phyloP scores from a whole-genome alignment of 2,797 vertebrate genomes.

The Malurus leucopterus region DNA sequence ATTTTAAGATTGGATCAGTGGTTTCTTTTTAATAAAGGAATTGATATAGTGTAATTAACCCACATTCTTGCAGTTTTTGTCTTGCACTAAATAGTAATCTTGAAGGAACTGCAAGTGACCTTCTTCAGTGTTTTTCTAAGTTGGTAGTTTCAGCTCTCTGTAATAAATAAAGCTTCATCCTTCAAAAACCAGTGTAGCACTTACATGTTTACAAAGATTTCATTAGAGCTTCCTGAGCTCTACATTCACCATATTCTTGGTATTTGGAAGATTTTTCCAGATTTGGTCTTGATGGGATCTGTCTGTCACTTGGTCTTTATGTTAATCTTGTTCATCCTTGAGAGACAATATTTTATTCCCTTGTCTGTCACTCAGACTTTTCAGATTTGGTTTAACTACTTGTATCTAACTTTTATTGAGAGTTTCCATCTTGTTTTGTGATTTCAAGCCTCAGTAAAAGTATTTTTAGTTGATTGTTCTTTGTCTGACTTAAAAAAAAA shows the following conservation, averaged over 20 bases:
- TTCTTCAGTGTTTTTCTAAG: background rate
- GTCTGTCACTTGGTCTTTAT: constrained; percentile 11
- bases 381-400: background rate
- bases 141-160: background rate
- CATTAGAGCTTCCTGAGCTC: background rate
- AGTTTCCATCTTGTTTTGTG: background rate
- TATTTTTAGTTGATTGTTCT: background rate
- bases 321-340: constrained; percentile 9
- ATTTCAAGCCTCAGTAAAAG: background rate
- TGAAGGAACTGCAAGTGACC: background rate
- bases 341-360: background rate
- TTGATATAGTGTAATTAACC: background rate
- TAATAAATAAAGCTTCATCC: background rate
- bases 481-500: background rate
- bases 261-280: constrained; percentile 3
- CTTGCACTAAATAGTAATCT: background rate
- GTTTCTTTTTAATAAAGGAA: background rate
- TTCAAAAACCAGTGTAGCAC: background rate
- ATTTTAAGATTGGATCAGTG: background rate
- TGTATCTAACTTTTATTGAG: background rate
- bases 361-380: background rate
- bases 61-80: background rate
- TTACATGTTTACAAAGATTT: background rate
- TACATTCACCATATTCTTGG: background rate
- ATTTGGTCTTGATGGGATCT: constrained; percentile 15